Conservation (phyloP, 2,113 vertebrate genomes). For the Etheostoma spectabile region DNA sequence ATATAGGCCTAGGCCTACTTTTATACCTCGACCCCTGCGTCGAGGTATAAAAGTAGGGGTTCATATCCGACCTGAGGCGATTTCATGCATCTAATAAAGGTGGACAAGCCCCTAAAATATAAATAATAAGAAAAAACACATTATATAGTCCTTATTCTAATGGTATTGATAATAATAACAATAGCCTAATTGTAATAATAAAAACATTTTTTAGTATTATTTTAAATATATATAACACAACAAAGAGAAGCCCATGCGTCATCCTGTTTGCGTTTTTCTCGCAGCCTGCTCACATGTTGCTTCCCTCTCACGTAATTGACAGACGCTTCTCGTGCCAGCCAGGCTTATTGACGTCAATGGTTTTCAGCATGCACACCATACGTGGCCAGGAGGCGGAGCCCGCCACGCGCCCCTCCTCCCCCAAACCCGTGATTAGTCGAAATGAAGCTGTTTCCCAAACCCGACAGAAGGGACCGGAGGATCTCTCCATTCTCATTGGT, state of each 20-base stretch:
- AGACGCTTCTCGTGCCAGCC: constrained; percentile 24
- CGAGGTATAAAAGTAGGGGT: too few species aligned
- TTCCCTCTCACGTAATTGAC: constrained; percentile 32
- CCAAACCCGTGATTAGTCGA: constrained; percentile 35
- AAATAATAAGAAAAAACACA: too few species aligned
- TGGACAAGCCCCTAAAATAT: too few species aligned
- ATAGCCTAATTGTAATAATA: too few species aligned
- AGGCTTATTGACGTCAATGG: constrained; percentile 79
- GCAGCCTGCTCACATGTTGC: constrained; percentile 41
- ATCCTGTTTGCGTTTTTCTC: constrained; percentile 34
- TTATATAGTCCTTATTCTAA: too few species aligned
- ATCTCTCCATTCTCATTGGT: constrained; percentile 24
- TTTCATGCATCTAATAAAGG: too few species aligned
- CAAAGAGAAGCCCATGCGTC: constrained; percentile 43
- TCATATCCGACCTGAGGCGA: too few species aligned
- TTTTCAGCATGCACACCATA: constrained; percentile 47
- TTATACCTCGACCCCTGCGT: too few species aligned
- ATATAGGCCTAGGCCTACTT: too few species aligned
- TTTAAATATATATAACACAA: neutral
- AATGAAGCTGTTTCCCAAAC: neutral
- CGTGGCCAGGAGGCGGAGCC: constrained; percentile 55
- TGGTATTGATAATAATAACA: too few species aligned
- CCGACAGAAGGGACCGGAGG: neutral
- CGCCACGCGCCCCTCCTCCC: rapidly evolving
- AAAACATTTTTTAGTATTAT: too few species aligned